phyloP scores from a whole-genome alignment of 2,113 vertebrate species.

The Trogon melanurus region DNA sequence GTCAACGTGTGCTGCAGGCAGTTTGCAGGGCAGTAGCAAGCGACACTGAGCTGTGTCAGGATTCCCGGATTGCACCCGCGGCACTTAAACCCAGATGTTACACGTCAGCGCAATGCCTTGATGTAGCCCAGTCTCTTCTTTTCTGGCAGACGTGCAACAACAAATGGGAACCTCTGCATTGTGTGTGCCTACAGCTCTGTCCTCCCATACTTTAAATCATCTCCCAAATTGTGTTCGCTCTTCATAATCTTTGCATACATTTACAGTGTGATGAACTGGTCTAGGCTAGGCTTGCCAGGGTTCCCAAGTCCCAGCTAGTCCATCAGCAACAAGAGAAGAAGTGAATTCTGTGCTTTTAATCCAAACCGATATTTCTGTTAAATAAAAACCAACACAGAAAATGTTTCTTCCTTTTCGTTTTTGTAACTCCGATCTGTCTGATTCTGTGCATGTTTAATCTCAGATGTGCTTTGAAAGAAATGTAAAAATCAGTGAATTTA shows the following conservation, averaged over 20 bases:
- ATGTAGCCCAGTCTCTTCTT: not conserved
- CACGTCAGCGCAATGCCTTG: not conserved
- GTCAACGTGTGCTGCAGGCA: not conserved
- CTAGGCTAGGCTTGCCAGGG: not conserved
- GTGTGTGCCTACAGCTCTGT: not conserved
- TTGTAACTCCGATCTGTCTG: not conserved
- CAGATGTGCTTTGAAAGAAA: not conserved
- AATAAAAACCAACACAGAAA: not conserved
- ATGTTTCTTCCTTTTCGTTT: not conserved
- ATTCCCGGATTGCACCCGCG: not conserved
- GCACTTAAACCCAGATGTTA: not conserved
- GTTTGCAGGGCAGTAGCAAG: not conserved
- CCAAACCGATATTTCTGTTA: not conserved
- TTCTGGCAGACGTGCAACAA: not conserved
- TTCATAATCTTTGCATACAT: fast-evolving
- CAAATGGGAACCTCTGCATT: not conserved
- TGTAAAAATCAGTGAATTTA: not conserved
- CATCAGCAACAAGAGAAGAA: not conserved
- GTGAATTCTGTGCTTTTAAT: not conserved
- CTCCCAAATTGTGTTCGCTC: not conserved
- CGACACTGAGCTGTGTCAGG: fast-evolving
- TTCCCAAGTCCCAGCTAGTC: not conserved
- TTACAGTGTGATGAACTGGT: not conserved
- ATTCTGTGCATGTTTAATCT: not conserved
- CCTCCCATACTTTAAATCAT: not conserved